Evolutionary conservation across 64 coral and sea anemone genomes (phyloP).

Genomic region (Exaiptasia diaphana): DNA sequence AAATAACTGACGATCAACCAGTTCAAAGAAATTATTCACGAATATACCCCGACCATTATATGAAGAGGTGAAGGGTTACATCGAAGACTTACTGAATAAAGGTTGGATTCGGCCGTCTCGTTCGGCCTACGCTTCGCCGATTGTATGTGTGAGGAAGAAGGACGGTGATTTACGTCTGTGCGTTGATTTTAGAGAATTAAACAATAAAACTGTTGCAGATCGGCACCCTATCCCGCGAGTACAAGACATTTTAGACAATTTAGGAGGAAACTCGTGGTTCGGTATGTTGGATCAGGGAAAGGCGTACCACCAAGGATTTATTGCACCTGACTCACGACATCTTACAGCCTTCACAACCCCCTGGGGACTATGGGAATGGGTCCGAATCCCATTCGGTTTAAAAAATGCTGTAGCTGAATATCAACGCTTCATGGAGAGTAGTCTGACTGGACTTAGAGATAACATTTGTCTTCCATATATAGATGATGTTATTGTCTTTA

Average conservation of each 20-base stretch:
- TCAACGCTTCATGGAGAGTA: conserved; percentile 12
- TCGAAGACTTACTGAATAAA: conserved; percentile 39
- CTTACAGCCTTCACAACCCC: conserved; percentile 24
- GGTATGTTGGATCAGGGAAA: conserved; percentile 14
- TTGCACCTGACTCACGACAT: not conserved
- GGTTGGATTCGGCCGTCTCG: conserved; percentile 13
- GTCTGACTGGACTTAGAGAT: conserved; percentile 4
- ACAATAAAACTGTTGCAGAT: conserved; percentile 39
- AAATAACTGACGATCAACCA: conserved; percentile 30
- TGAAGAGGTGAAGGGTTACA: conserved; percentile 28
- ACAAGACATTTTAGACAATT: conserved; percentile 30
- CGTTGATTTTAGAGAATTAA: conserved; percentile 8
- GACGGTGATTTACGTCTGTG: conserved; percentile 14
- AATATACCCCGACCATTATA: conserved; percentile 50
- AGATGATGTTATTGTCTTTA: conserved; percentile 14
- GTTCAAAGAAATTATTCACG: conserved; percentile 16
- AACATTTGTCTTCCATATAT: conserved; percentile 16
- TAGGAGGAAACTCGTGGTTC: not conserved
- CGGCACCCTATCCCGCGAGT: conserved; percentile 39
- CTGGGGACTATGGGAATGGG: conserved; percentile 33
- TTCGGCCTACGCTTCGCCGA: conserved; percentile 33
- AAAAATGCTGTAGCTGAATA: conserved; percentile 22
- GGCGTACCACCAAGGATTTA: conserved; percentile 15
- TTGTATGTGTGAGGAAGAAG: conserved; percentile 44
- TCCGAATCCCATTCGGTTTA: conserved; percentile 21